Evolutionary conservation across 2,797 vertebrate species (phyloP).

Genomic region (Vipera latastei): DNA sequence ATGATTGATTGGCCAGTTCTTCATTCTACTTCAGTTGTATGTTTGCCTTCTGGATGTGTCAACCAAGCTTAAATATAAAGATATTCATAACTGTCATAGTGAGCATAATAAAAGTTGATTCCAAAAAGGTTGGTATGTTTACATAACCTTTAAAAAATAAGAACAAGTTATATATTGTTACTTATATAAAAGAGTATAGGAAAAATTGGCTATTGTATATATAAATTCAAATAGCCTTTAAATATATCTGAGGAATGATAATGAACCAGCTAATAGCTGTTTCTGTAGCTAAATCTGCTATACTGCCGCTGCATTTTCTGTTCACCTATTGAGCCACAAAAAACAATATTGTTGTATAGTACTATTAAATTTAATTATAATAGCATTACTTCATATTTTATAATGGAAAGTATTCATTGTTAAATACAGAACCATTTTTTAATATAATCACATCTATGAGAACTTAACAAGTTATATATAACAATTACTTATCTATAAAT

Average conservation of each 20-base stretch:
- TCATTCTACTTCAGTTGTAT: not conserved
- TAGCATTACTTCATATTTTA: constrained; percentile 59
- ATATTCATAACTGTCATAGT: not conserved
- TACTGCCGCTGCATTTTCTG: constrained; percentile 35
- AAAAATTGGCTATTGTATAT: not conserved
- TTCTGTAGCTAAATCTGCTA: constrained; percentile 38
- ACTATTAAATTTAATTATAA: constrained; percentile 66
- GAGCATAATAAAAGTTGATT: not conserved
- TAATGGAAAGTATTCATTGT: constrained; percentile 49
- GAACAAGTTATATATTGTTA: not conserved
- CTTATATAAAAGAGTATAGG: not conserved
- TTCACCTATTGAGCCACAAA: constrained; percentile 45
- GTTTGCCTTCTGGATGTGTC: not conserved
- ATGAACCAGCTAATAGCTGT: constrained; percentile 6
- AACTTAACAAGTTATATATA: constrained; percentile 36
- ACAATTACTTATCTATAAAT: constrained; percentile 32
- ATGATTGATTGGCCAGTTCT: not conserved
- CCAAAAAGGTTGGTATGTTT: not conserved
- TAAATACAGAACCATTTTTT: constrained; percentile 69
- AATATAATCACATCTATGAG: constrained; percentile 48
- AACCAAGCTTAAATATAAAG: not conserved
- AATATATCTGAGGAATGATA: constrained; percentile 35
- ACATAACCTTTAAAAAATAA: not conserved
- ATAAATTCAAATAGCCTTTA: constrained; percentile 25
- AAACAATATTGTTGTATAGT: constrained; percentile 46